Conservation (phyloP, 2,888 invertebrate genomes). For the Tenthredo livida region DNA sequence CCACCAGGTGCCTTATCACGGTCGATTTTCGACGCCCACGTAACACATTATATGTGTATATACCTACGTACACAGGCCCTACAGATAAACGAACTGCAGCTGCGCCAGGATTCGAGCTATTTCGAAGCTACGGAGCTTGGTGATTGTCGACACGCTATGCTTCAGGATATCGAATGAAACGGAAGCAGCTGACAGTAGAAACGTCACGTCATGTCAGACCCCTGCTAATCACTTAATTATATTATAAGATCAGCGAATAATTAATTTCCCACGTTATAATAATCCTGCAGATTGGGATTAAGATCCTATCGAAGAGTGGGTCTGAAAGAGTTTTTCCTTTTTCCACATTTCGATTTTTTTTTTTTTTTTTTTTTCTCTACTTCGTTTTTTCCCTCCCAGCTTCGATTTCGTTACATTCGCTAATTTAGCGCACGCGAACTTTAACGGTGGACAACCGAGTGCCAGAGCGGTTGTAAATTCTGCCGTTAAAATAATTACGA, state of each 20-base stretch:
- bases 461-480: slow-evolving; percentile 21
- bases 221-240: slow-evolving; percentile 21
- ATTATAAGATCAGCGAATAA: background rate
- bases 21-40: slow-evolving; percentile 26
- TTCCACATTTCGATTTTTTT: background rate
- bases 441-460: slow-evolving; percentile 28
- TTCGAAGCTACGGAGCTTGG: slow-evolving; percentile 11
- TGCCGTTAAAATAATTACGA: slow-evolving; percentile 31
- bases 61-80: background rate
- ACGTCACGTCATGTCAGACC: slow-evolving; percentile 15
- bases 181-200: slow-evolving; percentile 21
- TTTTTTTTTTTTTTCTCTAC: background rate
- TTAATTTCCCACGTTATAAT: background rate
- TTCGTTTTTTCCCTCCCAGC: background rate
- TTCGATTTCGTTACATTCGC: slow-evolving; percentile 24
- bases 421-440: slow-evolving; percentile 32
- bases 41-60: background rate
- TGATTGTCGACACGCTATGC: slow-evolving; percentile 27
- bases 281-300: background rate
- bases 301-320: background rate
- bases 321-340: background rate
- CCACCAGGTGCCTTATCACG: slow-evolving; percentile 38
- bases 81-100: slow-evolving; percentile 4
- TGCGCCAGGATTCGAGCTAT: background rate
- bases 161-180: slow-evolving; percentile 12